Evolutionary conservation across 2,113 vertebrate genomes (phyloP).

Genomic region (Silurus asotus): DNA sequence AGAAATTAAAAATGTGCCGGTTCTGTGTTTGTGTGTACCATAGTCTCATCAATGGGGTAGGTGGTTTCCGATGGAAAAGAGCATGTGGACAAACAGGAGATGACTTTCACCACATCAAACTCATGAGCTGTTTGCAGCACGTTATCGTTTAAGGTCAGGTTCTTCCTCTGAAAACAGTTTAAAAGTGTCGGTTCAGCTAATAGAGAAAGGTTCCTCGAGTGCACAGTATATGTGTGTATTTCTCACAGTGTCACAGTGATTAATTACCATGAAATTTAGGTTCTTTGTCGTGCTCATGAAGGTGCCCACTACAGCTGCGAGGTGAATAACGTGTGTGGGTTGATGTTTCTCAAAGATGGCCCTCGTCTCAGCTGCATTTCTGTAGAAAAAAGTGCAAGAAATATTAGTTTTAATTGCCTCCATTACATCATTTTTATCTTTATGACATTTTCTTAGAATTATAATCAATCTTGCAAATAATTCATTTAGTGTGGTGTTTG

Average conservation of each 20-base stretch:
- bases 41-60: conserved; percentile 86
- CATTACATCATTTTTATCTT: no score
- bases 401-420: no score
- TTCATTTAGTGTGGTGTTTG: no score
- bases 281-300: conserved; percentile 91
- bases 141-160: conserved; percentile 86
- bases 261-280: conserved; percentile 90
- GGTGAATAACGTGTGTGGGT: conserved; percentile 90
- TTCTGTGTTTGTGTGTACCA: conserved; percentile 68
- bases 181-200: no score
- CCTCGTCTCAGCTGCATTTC: conserved; percentile 73
- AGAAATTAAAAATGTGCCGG: no score
- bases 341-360: conserved; percentile 79
- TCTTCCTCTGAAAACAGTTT: conserved; percentile 58
- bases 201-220: not conserved
- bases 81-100: conserved; percentile 89
- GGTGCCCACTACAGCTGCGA: conserved; percentile 94
- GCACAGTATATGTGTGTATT: not conserved
- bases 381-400: conserved; percentile 45
- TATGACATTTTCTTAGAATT: no score
- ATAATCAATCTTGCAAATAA: no score
- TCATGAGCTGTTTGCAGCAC: conserved; percentile 81
- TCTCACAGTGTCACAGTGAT: conserved; percentile 17
- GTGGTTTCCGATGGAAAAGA: conserved; percentile 86
- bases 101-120: conserved; percentile 74